Percentiles rank a stretch among this genome's conserved stretches.
Conservation (phyloP, 1,140 invertebrate genomes). For the Drosophila kurseongensis region DNA sequence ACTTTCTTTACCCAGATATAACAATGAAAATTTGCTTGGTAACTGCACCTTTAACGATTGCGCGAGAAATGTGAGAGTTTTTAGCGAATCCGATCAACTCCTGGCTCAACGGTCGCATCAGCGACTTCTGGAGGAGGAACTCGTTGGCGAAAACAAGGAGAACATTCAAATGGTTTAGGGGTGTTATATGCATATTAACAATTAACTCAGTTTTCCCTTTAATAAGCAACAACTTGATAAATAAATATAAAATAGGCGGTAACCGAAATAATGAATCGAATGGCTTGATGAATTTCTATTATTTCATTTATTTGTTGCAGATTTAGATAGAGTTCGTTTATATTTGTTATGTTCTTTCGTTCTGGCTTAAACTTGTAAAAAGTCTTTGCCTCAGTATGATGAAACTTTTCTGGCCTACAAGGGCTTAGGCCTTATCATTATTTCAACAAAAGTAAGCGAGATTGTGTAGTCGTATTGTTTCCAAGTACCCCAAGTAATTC, state of each 20-base stretch:
- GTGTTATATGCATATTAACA: neutral
- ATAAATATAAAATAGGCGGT: slow-evolving; percentile 25
- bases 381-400: too few relatives aligned
- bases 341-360: too few relatives aligned
- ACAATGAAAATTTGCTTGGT: slow-evolving; percentile 52
- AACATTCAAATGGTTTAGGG: slow-evolving; percentile 37
- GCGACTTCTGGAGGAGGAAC: slow-evolving; percentile 49
- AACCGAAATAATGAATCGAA: neutral
- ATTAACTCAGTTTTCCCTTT: neutral
- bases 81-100: slow-evolving; percentile 54
- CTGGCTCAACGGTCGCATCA: slow-evolving; percentile 53
- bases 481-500: slow-evolving; percentile 4
- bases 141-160: slow-evolving; percentile 61
- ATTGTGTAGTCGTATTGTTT: neutral
- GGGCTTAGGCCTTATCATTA: slow-evolving; percentile 17
- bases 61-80: slow-evolving; percentile 32
- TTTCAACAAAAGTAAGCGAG: slow-evolving; percentile 10
- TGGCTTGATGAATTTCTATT: too few relatives aligned
- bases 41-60: slow-evolving; percentile 59
- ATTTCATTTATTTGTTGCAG: too few relatives aligned
- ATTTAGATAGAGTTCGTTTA: too few relatives aligned
- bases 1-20: slow-evolving; percentile 36
- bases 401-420: too few relatives aligned
- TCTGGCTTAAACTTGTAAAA: too few relatives aligned
- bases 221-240: neutral